phyloP scores from a whole-genome alignment of 2,797 vertebrate species.

The Alosa sapidissima region DNA sequence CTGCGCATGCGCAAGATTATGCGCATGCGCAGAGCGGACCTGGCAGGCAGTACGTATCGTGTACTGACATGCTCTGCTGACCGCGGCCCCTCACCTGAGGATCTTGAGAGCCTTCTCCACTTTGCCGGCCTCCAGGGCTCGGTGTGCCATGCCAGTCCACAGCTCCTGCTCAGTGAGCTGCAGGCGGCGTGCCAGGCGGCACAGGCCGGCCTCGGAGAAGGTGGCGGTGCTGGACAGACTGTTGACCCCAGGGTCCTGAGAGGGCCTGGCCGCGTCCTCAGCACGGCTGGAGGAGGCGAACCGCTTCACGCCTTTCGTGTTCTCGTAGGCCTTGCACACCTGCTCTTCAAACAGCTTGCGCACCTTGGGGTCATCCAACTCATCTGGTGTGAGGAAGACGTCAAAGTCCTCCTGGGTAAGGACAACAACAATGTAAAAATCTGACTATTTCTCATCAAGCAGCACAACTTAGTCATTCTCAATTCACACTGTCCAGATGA shows the following conservation, averaged over 20 bases:
- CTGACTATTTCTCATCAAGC: background rate
- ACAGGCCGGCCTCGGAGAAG: conserved; percentile 73
- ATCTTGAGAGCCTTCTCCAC: conserved; percentile 83
- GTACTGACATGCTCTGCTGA: background rate
- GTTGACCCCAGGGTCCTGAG: conserved; percentile 26
- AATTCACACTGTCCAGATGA: background rate
- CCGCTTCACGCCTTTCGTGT: conserved; percentile 52
- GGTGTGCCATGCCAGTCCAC: conserved; percentile 81
- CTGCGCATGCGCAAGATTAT: too few species aligned
- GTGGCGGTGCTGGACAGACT: conserved; percentile 66
- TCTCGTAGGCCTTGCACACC: conserved; percentile 81
- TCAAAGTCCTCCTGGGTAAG: conserved; percentile 84
- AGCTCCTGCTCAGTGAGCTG: conserved; percentile 80
- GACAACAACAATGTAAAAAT: background rate
- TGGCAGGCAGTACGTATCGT: too few species aligned
- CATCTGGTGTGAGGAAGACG: conserved; percentile 84
- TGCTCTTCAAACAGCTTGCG: conserved; percentile 80
- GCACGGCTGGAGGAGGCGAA: background rate
- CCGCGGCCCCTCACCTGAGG: conserved; percentile 76
- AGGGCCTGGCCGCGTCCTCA: conserved; percentile 42
- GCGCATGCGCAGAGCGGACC: too few species aligned
- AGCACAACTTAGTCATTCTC: background rate
- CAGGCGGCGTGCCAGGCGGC: conserved; percentile 81
- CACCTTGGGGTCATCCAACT: conserved; percentile 77
- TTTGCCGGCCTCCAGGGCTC: conserved; percentile 79